Base-by-base conservation (phyloP, 2,888 invertebrate species). In the Agapetus fuscipes region DNA sequence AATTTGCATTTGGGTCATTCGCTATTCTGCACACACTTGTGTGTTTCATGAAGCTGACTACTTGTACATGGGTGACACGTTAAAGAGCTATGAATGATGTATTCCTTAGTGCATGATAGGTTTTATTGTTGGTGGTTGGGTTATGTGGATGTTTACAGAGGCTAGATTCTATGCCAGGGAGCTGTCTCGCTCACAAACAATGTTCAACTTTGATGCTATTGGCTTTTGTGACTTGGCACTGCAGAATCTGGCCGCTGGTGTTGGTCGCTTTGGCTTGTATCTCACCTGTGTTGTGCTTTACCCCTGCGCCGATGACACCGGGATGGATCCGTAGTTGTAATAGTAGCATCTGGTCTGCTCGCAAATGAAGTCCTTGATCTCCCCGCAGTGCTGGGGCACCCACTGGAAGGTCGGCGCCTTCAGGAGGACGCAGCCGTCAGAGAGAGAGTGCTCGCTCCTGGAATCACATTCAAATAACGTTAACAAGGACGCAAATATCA, bases 301-400 rank as follows among this genome's bases (percentile, higher is more conserved):
- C 86, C 86, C 86, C 85, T 87, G 86, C 76, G 84, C 79, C 56
- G 85, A 83, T 62, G 85, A 84, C 59, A 86, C 86, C 62, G 85
- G 85, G 72, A 86, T 86, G 64, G 85, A 85, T 62, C 86, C 87
- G 66, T 87, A 88, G 71, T 87, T 87, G 73, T 86, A 87, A 70
- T 86, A 87, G 66, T 87, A 87, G 71, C 87, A 88, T 58, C 87
- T 78, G 48, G 87, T 87, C 71, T 87, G 86, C 69, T 88, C 87
- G 69, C 87, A 88, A 59, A 88, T 86, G 64, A 87, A 87, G 66
- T 87, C 86, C 70, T 86, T 87, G 54, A 83, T 76, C 56, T 78
- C 76, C 48, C 80, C 81, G 61, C 87, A 88, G 64, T 87, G 83
- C 59, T 84, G 81, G 11, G 83, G 79, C 64, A 80, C 81, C 87